Conservation (phyloP, 1,140 invertebrate genomes). For the Magallana ariakensis region DNA sequence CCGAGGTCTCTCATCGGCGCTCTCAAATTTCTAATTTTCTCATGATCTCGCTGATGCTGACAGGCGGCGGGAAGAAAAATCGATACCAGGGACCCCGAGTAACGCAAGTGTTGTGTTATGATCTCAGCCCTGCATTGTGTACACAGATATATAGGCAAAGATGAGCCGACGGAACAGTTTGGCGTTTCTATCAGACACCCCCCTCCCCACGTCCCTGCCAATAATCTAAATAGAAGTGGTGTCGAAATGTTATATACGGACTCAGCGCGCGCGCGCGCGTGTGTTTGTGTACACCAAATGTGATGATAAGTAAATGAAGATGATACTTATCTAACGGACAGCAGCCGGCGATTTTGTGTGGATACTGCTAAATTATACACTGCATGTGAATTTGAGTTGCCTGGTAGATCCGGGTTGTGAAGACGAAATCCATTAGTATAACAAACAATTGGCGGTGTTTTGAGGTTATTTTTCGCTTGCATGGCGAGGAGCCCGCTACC, state of each 20-base stretch:
- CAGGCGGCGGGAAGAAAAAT: background rate
- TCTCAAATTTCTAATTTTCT: conserved; percentile 37
- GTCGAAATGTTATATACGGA: conserved; percentile 1
- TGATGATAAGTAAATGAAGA: conserved; percentile 34
- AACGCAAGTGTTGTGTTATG: background rate
- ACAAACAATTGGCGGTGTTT: background rate
- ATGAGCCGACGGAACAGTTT: background rate
- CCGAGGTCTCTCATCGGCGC: background rate
- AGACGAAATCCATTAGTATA: conserved; percentile 19
- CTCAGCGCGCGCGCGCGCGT: background rate
- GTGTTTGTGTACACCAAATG: conserved; percentile 7
- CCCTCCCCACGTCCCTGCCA: background rate
- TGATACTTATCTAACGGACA: conserved; percentile 22
- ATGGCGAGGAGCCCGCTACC: background rate
- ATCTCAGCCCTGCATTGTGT: conserved; percentile 1
- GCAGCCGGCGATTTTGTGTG: background rate
- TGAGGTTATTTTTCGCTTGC: background rate
- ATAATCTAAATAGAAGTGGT: conserved; percentile 34
- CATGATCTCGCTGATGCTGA: conserved; percentile 6
- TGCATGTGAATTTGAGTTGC: background rate
- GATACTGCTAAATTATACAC: background rate
- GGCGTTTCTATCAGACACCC: background rate
- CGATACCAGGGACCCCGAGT: background rate
- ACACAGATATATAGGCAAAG: background rate
- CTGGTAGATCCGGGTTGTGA: background rate